These are phyloP conservation scores for Cerastoderma edule DNA, from an alignment of 2,888 invertebrate genomes.

Conservation along the genomic window DNA sequence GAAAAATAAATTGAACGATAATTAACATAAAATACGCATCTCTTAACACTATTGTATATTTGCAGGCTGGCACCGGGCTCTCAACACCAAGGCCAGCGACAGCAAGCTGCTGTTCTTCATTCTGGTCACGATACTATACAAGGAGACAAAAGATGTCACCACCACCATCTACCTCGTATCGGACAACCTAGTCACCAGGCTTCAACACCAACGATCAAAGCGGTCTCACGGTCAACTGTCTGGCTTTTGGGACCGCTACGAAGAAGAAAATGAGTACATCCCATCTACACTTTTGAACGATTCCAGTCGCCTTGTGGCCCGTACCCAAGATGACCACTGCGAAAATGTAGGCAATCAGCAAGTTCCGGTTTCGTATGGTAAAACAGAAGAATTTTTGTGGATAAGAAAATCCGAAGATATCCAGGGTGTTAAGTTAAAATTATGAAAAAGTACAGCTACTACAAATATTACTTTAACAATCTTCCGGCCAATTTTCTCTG, in stretches of 20 bases:
- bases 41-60: neutral
- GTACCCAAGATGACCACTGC: slow-evolving; percentile 8
- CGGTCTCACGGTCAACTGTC: neutral
- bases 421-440: no score
- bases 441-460: no score
- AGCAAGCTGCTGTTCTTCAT: slow-evolving; percentile 20
- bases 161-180: neutral
- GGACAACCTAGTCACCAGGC: no score
- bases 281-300: slow-evolving; percentile 10
- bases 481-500: no score
- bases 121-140: slow-evolving; percentile 13
- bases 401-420: no score
- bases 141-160: neutral
- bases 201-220: neutral
- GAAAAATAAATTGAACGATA: no score
- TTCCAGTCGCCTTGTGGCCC: neutral
- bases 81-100: slow-evolving; percentile 15
- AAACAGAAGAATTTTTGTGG: no score
- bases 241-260: slow-evolving; percentile 22
- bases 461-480: no score
- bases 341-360: no score
- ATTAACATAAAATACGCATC: no score
- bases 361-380: no score
- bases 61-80: slow-evolving; percentile 23
- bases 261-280: neutral